These are phyloP conservation scores for Xenops minutus DNA, from an alignment of 2,797 vertebrate species.

Conservation along the genomic window DNA sequence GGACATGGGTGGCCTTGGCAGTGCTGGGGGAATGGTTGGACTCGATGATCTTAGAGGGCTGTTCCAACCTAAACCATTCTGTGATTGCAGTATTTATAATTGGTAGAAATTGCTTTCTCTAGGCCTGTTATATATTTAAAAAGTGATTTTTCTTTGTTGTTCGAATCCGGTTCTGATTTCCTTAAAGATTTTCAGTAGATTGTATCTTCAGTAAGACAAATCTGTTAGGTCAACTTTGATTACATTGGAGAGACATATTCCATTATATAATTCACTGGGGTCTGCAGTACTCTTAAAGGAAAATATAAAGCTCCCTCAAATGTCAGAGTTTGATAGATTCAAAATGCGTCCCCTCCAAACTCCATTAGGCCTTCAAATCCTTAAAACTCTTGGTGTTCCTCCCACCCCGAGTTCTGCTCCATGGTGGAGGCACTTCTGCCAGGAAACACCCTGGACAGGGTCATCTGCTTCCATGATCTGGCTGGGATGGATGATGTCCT, in stretches of 20 bases:
- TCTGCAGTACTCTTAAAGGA: background rate
- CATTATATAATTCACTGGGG: constrained; percentile 1
- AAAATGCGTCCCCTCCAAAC: background rate
- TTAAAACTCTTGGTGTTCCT: background rate
- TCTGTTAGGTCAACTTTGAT: constrained; percentile 38
- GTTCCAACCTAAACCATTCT: background rate
- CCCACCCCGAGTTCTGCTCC: background rate
- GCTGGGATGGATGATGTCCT: background rate
- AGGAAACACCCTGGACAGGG: background rate
- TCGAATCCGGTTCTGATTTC: background rate
- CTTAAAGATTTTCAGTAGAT: constrained; percentile 5
- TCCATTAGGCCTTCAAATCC: background rate
- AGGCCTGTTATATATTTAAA: background rate
- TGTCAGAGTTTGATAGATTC: constrained; percentile 23
- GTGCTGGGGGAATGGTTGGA: background rate
- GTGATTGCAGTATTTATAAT: fast-evolving
- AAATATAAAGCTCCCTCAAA: constrained; percentile 10
- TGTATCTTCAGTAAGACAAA: constrained; percentile 6
- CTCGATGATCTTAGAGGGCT: background rate
- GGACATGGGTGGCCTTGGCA: background rate
- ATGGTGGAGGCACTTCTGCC: background rate
- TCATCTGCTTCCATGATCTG: background rate
- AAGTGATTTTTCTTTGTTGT: background rate
- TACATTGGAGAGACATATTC: background rate
- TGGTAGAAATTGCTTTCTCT: background rate